These are phyloP conservation scores for Antennarius striatus DNA, from an alignment of 2,113 vertebrate genomes.

Conservation along the genomic window DNA sequence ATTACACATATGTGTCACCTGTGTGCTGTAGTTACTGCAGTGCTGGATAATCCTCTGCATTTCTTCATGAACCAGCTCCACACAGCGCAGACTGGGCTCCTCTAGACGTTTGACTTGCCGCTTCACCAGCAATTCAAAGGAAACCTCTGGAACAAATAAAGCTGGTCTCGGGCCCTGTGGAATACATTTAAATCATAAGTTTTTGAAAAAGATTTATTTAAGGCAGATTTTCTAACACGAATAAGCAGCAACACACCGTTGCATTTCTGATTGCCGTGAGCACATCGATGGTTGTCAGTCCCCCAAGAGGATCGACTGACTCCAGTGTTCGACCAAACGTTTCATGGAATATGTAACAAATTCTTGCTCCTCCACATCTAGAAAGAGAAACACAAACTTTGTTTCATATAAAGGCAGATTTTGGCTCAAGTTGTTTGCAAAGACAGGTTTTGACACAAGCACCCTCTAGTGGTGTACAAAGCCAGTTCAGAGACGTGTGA, in stretches of 20 bases:
- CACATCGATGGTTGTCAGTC: constrained; percentile 96
- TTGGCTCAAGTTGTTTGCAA: not conserved
- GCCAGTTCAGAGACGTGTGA: constrained; percentile 39
- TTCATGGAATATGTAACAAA: constrained; percentile 99
- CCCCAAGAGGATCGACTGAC: constrained; percentile 94
- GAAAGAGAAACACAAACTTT: constrained; percentile 41
- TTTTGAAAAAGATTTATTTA: not conserved
- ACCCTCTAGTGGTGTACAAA: constrained; percentile 14
- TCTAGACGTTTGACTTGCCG: constrained; percentile 96
- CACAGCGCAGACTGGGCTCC: constrained; percentile 95
- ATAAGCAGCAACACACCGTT: constrained; percentile 81
- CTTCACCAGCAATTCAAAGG: constrained; percentile 96
- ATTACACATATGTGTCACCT: constrained; percentile 75
- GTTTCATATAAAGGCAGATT: not conserved
- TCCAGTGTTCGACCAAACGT: constrained; percentile 97
- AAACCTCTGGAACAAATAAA: constrained; percentile 96
- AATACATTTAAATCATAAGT: not conserved
- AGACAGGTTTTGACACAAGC: not conserved
- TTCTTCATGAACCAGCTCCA: constrained; percentile 97
- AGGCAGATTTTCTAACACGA: too few relatives aligned
- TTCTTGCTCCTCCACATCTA: constrained; percentile 96
- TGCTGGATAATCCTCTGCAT: constrained; percentile 99
- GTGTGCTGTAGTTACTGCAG: constrained; percentile 97
- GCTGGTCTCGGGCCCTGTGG: constrained; percentile 93
- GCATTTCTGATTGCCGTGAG: constrained; percentile 98